Evolutionary conservation across 2,113 vertebrate genomes (phyloP).

Genomic region (Microcebus murinus): DNA sequence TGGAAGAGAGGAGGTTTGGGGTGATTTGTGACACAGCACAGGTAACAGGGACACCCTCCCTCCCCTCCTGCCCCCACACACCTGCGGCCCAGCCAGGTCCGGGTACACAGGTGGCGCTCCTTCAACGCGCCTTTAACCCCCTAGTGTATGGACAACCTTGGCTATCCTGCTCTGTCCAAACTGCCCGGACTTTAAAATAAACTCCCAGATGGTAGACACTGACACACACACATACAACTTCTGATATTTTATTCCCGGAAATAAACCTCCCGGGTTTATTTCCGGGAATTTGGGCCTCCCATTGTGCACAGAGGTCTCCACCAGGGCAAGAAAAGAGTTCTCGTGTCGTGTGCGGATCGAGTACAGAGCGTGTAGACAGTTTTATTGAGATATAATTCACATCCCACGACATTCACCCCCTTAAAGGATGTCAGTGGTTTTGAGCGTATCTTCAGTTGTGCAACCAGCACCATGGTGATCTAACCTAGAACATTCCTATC

Average conservation of each 20-base stretch:
- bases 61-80: neutral
- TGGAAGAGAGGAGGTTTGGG: neutral
- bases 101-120: neutral
- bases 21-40: too few species aligned
- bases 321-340: neutral
- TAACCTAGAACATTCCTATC: constrained; percentile 23
- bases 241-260: too few species aligned
- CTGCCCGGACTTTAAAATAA: neutral
- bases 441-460: neutral
- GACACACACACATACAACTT: neutral
- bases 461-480: neutral
- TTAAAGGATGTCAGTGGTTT: neutral
- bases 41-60: neutral
- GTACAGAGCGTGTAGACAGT: neutral
- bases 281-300: neutral
- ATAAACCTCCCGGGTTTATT: neutral
- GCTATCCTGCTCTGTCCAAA: neutral
- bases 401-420: neutral
- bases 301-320: neutral
- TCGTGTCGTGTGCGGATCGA: neutral
- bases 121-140: neutral
- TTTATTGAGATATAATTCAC: neutral
- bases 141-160: neutral
- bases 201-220: neutral
- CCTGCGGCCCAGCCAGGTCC: neutral